Conservation (phyloP, 2,888 invertebrate species). For the Troglohyphantes excavatus region DNA sequence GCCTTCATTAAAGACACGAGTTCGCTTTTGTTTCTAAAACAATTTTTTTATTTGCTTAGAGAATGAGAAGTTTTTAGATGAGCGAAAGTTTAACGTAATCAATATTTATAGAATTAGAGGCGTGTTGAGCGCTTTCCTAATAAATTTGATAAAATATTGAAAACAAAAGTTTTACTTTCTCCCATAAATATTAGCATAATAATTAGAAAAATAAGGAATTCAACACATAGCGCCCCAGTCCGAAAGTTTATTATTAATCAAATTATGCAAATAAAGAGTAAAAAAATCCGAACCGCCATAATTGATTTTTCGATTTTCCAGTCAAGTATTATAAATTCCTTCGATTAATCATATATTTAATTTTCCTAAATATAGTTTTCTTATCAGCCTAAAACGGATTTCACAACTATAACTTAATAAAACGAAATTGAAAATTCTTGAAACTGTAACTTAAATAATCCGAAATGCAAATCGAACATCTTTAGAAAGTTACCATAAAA, state of each 20-base stretch:
- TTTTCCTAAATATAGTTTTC: neutral
- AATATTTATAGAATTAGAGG: too few relatives aligned
- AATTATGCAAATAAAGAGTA: neutral
- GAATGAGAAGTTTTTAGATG: neutral
- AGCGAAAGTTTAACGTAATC: too few relatives aligned
- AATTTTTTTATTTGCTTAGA: neutral
- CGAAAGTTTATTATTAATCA: neutral
- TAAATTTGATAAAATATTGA: too few relatives aligned
- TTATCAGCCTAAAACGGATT: neutral
- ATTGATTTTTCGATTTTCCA: constrained; percentile 4
- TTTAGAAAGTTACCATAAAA: neutral
- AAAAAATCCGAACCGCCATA: neutral
- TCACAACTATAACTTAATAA: neutral
- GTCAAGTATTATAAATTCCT: neutral
- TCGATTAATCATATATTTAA: neutral
- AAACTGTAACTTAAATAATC: neutral
- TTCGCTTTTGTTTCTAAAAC: too few relatives aligned
- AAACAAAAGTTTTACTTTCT: neutral
- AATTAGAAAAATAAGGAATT: neutral
- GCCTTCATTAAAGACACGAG: too few relatives aligned
- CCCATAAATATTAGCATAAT: neutral
- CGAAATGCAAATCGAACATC: constrained; percentile 13
- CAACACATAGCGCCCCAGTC: neutral
- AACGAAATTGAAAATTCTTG: neutral
- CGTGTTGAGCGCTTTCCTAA: too few relatives aligned